Evolutionary conservation across 2,797 vertebrate species (phyloP).

Genomic region (Pagetopsis macropterus): DNA sequence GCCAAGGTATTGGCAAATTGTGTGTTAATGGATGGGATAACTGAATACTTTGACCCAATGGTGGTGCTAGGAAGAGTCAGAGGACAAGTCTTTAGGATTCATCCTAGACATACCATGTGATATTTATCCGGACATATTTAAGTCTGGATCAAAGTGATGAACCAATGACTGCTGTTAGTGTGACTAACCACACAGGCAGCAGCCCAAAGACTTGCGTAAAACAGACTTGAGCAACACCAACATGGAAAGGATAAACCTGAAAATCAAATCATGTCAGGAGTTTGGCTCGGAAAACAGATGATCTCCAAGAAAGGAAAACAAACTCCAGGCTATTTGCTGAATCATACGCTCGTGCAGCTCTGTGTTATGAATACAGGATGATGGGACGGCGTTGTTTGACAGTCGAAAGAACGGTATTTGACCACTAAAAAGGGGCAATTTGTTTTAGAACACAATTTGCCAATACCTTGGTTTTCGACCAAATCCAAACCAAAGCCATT

Average conservation of each 20-base stretch:
- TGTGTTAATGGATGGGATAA: background rate
- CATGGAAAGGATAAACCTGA: background rate
- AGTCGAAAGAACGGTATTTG: too few relatives aligned
- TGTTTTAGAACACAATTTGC: background rate
- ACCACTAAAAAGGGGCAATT: too few relatives aligned
- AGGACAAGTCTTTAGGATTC: background rate
- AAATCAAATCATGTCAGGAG: background rate
- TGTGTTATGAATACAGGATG: slow-evolving; percentile 14
- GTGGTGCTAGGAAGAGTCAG: background rate
- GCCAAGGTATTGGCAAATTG: background rate
- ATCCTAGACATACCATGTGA: background rate
- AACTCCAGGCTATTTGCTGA: slow-evolving; percentile 10
- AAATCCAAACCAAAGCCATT: background rate
- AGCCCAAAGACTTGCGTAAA: background rate
- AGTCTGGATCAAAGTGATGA: background rate
- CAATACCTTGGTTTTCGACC: background rate
- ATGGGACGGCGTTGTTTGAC: too few relatives aligned
- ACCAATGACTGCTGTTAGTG: background rate
- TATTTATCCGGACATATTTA: background rate
- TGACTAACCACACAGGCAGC: too few relatives aligned
- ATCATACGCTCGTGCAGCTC: slow-evolving; percentile 22
- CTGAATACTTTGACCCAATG: background rate
- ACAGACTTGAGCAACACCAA: slow-evolving; percentile 9
- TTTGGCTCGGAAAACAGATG: slow-evolving; percentile 28
- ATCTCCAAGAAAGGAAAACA: background rate